phyloP scores from a whole-genome alignment of 1,140 invertebrate species.

The Polypedilum vanderplanki region DNA sequence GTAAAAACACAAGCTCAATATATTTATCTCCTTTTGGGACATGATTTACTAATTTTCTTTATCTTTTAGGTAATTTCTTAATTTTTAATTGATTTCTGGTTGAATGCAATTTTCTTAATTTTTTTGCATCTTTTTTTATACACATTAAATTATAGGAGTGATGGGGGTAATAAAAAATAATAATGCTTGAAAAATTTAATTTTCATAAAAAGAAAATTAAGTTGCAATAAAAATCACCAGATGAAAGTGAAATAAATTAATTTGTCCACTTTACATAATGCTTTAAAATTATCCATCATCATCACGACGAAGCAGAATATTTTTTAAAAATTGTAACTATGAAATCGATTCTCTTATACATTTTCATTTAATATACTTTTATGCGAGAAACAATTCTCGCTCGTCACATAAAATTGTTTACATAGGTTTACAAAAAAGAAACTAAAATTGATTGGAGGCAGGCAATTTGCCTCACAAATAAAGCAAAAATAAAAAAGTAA shows the following conservation, averaged over 20 bases:
- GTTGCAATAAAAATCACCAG: background rate
- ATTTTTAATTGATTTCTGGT: slow-evolving; percentile 27
- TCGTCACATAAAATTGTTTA: background rate
- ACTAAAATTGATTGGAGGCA: background rate
- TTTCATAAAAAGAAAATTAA: background rate
- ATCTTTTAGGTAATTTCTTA: background rate
- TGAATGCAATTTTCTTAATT: background rate
- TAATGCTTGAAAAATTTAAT: background rate
- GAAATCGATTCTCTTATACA: slow-evolving; percentile 5
- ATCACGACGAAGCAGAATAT: too few species aligned
- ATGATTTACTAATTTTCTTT: slow-evolving; percentile 16
- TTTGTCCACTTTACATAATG: background rate
- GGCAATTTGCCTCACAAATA: background rate
- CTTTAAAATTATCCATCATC: slow-evolving; percentile 5
- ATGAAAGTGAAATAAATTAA: slow-evolving; percentile 11
- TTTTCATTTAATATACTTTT: slow-evolving; percentile 20
- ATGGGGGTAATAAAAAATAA: background rate
- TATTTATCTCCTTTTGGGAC: background rate
- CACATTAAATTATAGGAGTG: background rate
- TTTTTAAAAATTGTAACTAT: background rate
- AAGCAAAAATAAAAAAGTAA: slow-evolving; percentile 20
- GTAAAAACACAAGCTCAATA: background rate
- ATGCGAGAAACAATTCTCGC: background rate
- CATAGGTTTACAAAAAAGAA: background rate
- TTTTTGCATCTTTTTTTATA: slow-evolving; percentile 21